Percentiles rank a stretch among this genome's conserved stretches.
These are phyloP conservation scores for Euwallacea fornicatus DNA, from an alignment of 1,140 invertebrate species.

Conservation along the genomic window DNA sequence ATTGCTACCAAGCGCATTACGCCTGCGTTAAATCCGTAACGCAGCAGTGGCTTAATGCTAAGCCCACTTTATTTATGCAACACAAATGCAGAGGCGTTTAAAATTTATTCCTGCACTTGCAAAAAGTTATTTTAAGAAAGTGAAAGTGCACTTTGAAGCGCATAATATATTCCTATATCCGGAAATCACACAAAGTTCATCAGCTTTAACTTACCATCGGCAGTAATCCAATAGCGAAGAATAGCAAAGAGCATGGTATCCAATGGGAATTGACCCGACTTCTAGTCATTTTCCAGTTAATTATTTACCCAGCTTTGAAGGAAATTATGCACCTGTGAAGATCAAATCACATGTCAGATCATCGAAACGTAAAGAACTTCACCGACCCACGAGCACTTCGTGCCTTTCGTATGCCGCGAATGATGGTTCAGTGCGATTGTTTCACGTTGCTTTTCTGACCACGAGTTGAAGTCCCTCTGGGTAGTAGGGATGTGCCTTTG, in stretches of 20 bases:
- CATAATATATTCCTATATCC: no score
- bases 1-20: not conserved
- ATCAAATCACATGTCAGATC: constrained; percentile 24
- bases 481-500: constrained; percentile 11
- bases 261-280: not conserved
- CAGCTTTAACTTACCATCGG: no score
- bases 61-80: no score
- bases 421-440: constrained; percentile 15
- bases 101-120: no score
- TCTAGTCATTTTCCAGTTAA: not conserved
- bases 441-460: constrained; percentile 17
- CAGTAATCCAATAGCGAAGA: constrained; percentile 7
- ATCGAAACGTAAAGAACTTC: constrained; percentile 21
- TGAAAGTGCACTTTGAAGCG: not conserved
- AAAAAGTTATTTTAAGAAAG: not conserved
- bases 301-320: not conserved
- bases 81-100: no score
- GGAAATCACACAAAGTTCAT: not conserved
- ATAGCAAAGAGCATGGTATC: constrained; percentile 1
- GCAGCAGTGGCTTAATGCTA: not conserved
- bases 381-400: constrained; percentile 10
- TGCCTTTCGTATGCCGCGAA: constrained; percentile 16
- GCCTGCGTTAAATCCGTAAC: constrained; percentile 1
- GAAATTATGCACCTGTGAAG: constrained; percentile 9
- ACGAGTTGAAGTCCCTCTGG: constrained; percentile 21